Evolutionary conservation across 2,888 invertebrate species (phyloP), one percentile per base, ranked within the genome.

Genomic region (Athripsodes cinereus): DNA sequence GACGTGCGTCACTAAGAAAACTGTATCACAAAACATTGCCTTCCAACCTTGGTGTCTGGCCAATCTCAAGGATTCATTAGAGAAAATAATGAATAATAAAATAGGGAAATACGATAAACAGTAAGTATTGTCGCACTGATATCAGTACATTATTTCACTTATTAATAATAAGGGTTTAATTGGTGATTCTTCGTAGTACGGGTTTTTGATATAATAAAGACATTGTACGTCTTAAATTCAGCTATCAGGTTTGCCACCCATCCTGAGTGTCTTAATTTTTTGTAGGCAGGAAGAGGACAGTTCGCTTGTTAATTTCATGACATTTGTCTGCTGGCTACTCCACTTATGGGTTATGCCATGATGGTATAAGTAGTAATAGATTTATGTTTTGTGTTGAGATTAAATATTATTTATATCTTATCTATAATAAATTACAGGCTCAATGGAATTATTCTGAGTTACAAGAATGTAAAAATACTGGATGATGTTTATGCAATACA

Each of bases 361-460:
- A n/a, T n/a, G n/a, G n/a, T n/a, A n/a, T n/a, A n/a, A n/a, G n/a
- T n/a, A n/a, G n/a, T n/a, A n/a, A n/a, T n/a, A n/a, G 11, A 5
- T 18, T 6, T 44, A 44, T 16, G n/a, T 44, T 44, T 3, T 3
- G 13, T 11, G 44, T 44, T 16, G 13, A 44, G 13, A 26, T 26
- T 6, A 26, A 10, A 10, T 10, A 26, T 26, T 26, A 26, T n/a
- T 50, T 2, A 20, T 55, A 1, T 11, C 26, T 20, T 13, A 26
- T 35, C 19, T 19, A 21, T 48, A 26, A 6, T 34, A 11, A 16
- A 20, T 78, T 80, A 49, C 70, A 88, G 87, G 56, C 78, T 86
- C 52, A 75, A 81, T 68, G 88, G 88, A 21, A 84, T 88, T 62
- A 70, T 87, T 2, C 69, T 88, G 59, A 83, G 85, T 55, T 88